A percentile compares a stretch with the other conserved stretches of the same genome.
Evolutionary conservation across 1,140 invertebrate genomes (phyloP).

Genomic region (Lepeophtheirus salmonis): DNA sequence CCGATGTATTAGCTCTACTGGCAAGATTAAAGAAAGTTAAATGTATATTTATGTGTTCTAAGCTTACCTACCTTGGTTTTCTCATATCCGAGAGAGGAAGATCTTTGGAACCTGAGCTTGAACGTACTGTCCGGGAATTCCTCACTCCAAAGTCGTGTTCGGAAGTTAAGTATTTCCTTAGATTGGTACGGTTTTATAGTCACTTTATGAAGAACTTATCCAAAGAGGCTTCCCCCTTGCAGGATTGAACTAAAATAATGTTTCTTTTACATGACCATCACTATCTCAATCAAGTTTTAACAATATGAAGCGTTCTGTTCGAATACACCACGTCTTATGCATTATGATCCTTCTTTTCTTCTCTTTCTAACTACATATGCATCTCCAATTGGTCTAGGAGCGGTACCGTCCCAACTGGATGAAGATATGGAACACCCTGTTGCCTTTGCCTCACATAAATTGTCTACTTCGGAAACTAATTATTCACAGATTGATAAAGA

Average conservation of each 20-base stretch:
- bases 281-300: not conserved
- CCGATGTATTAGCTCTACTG: not conserved
- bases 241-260: not conserved
- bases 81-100: not conserved
- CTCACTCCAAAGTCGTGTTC: not conserved
- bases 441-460: constrained; percentile 28
- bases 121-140: not conserved
- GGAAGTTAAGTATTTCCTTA: not conserved
- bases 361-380: constrained; percentile 21
- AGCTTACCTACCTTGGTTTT: not conserved
- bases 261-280: not conserved
- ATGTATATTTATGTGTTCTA: not conserved
- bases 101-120: not conserved
- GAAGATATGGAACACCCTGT: constrained; percentile 27
- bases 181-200: not conserved
- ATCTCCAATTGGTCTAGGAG: constrained; percentile 26
- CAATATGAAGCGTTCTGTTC: not conserved
- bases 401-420: constrained; percentile 26
- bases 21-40: not conserved
- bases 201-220: not conserved
- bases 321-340: not conserved
- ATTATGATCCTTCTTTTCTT: not conserved
- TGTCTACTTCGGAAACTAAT: constrained; percentile 29
- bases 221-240: not conserved
- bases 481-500: constrained; percentile 36